Percentiles rank a stretch among this genome's conserved stretches.
These are phyloP conservation scores for Vultur gryphus DNA, from an alignment of 2,797 vertebrate species.

Conservation along the genomic window DNA sequence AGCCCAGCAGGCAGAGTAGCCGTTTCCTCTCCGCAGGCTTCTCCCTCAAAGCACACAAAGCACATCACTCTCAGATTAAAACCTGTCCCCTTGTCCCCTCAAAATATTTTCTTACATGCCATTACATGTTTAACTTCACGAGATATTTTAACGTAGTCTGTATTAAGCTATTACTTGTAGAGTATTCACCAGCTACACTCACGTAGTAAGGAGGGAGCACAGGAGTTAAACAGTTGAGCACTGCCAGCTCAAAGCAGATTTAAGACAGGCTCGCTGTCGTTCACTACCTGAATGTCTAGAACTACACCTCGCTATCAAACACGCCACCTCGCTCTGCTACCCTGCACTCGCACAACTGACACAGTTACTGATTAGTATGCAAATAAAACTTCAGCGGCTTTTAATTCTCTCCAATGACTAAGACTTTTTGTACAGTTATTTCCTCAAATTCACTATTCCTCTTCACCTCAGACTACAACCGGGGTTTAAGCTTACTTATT, in stretches of 20 bases:
- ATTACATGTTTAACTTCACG: fast-evolving
- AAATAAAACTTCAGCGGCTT: not conserved
- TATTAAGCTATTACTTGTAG: not conserved
- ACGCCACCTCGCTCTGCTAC: not conserved
- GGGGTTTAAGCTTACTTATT: not conserved
- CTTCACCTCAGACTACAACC: not conserved
- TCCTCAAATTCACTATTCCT: not conserved
- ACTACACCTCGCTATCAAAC: not conserved
- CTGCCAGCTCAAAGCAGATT: not conserved
- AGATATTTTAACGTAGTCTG: not conserved
- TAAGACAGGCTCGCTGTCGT: not conserved
- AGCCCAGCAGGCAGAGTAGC: not conserved
- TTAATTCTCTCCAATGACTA: not conserved
- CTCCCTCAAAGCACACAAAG: not conserved
- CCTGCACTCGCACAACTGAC: not conserved
- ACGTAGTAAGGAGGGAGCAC: fast-evolving
- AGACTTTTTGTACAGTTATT: not conserved
- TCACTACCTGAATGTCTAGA: not conserved
- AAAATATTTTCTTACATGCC: not conserved
- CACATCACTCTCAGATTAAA: not conserved
- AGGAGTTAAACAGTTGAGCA: not conserved
- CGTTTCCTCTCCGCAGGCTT: not conserved
- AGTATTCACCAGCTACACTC: not conserved
- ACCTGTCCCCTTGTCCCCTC: not conserved
- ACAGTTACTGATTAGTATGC: not conserved